phyloP scores from a whole-genome alignment of 2,797 vertebrate genomes.

The Lacerta bilineata region DNA sequence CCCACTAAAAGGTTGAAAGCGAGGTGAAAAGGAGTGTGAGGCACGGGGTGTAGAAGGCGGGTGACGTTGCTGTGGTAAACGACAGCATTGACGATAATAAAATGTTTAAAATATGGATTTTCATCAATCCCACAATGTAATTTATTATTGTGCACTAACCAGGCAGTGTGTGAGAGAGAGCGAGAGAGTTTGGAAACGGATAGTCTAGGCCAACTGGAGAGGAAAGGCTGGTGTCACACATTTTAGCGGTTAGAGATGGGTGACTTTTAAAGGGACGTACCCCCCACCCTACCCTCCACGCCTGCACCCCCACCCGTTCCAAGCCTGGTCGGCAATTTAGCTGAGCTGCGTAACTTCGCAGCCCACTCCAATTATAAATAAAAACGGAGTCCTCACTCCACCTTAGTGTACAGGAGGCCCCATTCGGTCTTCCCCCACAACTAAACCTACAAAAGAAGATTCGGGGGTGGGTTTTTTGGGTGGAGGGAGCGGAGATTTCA shows the following conservation, averaged over 20 bases:
- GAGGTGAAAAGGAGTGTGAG: background rate
- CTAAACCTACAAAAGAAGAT: constrained; percentile 21
- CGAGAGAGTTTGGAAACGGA: background rate
- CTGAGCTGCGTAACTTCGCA: constrained; percentile 24
- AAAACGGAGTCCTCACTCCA: background rate
- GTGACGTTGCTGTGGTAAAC: background rate
- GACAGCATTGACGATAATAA: background rate
- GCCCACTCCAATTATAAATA: constrained; percentile 21
- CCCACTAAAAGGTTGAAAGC: background rate
- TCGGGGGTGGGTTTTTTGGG: background rate
- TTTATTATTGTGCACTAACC: background rate
- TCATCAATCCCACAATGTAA: background rate
- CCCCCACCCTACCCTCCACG: too few species aligned
- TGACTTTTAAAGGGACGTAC: background rate
- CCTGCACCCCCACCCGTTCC: too few species aligned
- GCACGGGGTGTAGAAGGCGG: too few species aligned
- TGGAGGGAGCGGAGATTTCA: constrained; percentile 76
- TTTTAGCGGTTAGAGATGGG: constrained; percentile 13
- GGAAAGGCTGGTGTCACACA: background rate
- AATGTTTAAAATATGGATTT: background rate
- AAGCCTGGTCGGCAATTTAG: constrained; percentile 8
- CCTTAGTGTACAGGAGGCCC: background rate
- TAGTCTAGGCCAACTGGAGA: background rate
- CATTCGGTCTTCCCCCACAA: background rate
- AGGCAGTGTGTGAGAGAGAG: background rate